Percentiles rank a stretch among this genome's conserved stretches.
phyloP scores from a whole-genome alignment of 2,888 invertebrate genomes.

The Yponomeuta cagnagella region DNA sequence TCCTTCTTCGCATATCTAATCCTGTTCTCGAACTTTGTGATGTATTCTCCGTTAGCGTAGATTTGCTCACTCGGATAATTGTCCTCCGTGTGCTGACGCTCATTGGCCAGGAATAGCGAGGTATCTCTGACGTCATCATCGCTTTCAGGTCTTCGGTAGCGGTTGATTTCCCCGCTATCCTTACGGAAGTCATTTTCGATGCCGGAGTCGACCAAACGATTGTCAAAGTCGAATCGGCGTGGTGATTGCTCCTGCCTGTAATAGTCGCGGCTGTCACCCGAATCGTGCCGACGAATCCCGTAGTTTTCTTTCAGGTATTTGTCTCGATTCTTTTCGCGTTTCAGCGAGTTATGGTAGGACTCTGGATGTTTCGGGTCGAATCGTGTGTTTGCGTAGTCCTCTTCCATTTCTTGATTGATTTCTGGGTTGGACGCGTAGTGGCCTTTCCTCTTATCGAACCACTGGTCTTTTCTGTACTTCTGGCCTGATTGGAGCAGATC shows the following conservation, averaged over 20 bases:
- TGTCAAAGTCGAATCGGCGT: conserved; percentile 71
- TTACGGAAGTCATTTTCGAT: conserved; percentile 88
- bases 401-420: conserved; percentile 70
- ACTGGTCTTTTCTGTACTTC: conserved; percentile 65
- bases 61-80: conserved; percentile 70
- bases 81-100: conserved; percentile 83
- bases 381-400: conserved; percentile 64
- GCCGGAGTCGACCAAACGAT: conserved; percentile 84
- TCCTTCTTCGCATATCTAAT: conserved; percentile 57
- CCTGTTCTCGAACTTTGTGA: conserved; percentile 49
- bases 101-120: conserved; percentile 82
- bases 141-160: conserved; percentile 69
- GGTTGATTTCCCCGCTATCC: conserved; percentile 76
- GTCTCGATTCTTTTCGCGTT: conserved; percentile 74
- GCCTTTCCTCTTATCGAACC: conserved; percentile 65
- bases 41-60: conserved; percentile 62
- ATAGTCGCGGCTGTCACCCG: conserved; percentile 69
- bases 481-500: conserved; percentile 60
- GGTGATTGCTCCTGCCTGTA: conserved; percentile 62
- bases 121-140: conserved; percentile 82
- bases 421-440: conserved; percentile 79
- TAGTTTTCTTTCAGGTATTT: conserved; percentile 47
- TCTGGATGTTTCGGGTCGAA: conserved; percentile 55
- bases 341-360: conserved; percentile 78
- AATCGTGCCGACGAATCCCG: conserved; percentile 58